Base-by-base conservation (phyloP, 2,888 invertebrate species). In the Helicoverpa assulta region DNA sequence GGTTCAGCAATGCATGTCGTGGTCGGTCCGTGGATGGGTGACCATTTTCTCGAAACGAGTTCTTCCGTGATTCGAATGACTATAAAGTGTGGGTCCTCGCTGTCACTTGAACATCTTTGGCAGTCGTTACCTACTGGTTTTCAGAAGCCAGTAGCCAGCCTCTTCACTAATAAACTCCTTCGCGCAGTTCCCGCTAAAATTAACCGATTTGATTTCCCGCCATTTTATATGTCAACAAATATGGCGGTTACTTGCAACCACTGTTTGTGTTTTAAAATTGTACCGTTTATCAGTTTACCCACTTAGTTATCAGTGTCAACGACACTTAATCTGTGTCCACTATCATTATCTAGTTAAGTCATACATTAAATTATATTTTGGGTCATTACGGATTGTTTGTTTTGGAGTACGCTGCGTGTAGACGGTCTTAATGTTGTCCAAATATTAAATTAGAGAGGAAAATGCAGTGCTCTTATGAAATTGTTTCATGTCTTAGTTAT, bases 241-340 rank as follows among this genome's bases (percentile, higher is more conserved):
- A 56, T 73, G 67, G 68, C 70, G 70, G 64, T 55, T 66, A 73
- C 73, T 69, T 52, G 54, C 47, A 47, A 56, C 50, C 51, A 19
- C 2, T 43, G 59, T 76, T 69, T 70, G 69, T 81, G 78, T 82
- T 83, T 78, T 83, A 73, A 81, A 78, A 81, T 73, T 71, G 67
- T 37, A 78, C 60, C 62, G 67, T 71, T 90, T 93, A 91, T 92
- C 92, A 87, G 85, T 80, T 81, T 84, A 88, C 87, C 88, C 83
- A 86, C 85, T 84, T 86, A 75, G 85, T 86, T 92, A 91, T 91
- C 92, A 89, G 88, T 87, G 93, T 92, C 93, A 91, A 91, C 90
- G 92, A 91, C 92, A 88, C 82, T 66, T 92, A 89, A 93, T 93
- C 93, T 90, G 14, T 76, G 76, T 76, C 71, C 78, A 84, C 85